These are phyloP conservation scores for Apteryx mantelli DNA, from an alignment of 2,113 vertebrate species.

Conservation along the genomic window DNA sequence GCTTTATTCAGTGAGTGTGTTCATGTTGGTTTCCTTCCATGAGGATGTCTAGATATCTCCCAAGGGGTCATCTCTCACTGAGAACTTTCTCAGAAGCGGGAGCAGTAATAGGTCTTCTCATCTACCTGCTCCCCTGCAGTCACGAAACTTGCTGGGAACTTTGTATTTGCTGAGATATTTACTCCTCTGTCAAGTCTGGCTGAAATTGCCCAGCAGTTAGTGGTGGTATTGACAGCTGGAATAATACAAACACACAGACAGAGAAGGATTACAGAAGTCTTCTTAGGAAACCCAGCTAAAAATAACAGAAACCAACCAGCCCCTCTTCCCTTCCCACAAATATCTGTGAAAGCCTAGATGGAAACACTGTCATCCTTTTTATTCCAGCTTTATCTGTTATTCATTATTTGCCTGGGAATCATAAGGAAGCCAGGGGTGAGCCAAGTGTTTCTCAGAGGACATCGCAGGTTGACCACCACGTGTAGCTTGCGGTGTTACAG, in stretches of 20 bases:
- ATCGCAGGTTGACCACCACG: too few species aligned
- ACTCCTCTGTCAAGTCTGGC: neutral
- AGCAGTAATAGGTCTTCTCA: neutral
- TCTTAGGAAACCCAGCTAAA: neutral
- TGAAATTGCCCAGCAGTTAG: neutral
- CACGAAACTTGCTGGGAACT: too few species aligned
- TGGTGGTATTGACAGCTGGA: neutral
- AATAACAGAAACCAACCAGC: neutral
- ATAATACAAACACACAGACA: rapidly evolving
- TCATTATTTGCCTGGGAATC: rapidly evolving
- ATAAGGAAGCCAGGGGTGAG: neutral
- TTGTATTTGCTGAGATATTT: too few species aligned
- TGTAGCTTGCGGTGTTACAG: too few species aligned
- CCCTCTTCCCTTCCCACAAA: neutral
- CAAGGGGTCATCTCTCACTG: neutral
- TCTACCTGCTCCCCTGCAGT: neutral
- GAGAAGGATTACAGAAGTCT: neutral
- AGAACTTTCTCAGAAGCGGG: neutral
- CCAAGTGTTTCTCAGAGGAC: too few species aligned
- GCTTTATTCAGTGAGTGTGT: neutral
- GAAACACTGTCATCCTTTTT: too few species aligned
- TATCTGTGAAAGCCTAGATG: neutral
- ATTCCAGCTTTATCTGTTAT: neutral
- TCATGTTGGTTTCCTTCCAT: rapidly evolving
- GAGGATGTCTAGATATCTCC: rapidly evolving